A percentile compares a stretch with the other conserved stretches of the same genome.
phyloP scores from a whole-genome alignment of 2,113 vertebrate species.

The Tragulus kanchil region DNA sequence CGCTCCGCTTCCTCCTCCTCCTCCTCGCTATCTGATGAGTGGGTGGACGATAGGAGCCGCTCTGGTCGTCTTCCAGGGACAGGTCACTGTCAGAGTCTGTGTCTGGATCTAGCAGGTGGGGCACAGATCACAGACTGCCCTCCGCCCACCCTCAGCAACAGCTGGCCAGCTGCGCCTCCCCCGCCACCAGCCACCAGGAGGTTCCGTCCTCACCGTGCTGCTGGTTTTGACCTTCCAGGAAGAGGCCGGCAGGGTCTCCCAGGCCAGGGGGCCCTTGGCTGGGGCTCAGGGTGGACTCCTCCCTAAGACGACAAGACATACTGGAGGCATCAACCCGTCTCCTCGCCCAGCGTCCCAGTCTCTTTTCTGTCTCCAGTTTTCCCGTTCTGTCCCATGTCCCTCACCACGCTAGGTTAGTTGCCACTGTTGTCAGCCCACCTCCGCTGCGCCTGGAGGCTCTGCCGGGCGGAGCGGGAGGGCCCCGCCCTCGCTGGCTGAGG shows the following conservation, averaged over 20 bases:
- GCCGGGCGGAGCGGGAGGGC: slow-evolving; percentile 74
- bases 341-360: background rate
- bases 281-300: slow-evolving; percentile 90
- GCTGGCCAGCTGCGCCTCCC: background rate
- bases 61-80: slow-evolving; percentile 95
- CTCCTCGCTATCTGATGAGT: slow-evolving; percentile 96
- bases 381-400: background rate
- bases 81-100: slow-evolving; percentile 96
- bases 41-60: slow-evolving; percentile 94
- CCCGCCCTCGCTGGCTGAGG: slow-evolving; percentile 89
- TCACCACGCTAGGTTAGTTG: background rate
- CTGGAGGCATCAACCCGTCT: background rate
- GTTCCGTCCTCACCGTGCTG: slow-evolving; percentile 85
- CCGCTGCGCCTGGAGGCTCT: slow-evolving; percentile 87
- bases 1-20: slow-evolving; percentile 91
- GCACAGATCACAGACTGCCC: slow-evolving; percentile 38
- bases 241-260: slow-evolving; percentile 89
- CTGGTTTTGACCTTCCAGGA: slow-evolving; percentile 89
- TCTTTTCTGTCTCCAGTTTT: background rate
- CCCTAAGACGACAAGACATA: slow-evolving; percentile 85
- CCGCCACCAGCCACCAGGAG: background rate
- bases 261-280: slow-evolving; percentile 90
- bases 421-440: background rate
- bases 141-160: background rate
- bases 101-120: slow-evolving; percentile 88